Base-by-base conservation (phyloP, 2,113 vertebrate species). In the Conger conger region DNA sequence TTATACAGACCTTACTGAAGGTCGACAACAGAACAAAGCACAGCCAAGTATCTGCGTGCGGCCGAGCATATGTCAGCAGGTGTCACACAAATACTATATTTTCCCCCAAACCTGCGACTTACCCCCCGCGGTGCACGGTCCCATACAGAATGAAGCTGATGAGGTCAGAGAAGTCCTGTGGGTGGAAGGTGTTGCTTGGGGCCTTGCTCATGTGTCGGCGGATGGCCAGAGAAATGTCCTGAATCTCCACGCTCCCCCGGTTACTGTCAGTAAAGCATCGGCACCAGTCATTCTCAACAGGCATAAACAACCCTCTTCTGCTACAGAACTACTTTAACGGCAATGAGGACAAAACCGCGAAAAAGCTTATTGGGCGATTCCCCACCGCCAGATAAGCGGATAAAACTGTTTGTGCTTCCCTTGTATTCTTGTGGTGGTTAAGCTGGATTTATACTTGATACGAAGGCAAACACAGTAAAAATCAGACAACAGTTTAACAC, bases 111-210 rank as follows among this genome's bases (percentile, higher is more conserved):
- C 33, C 30, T 27, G 50, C 54, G 7, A 83, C 92, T 91, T 96
- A 99, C 98, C 98, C 98, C 79, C 96, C 97, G 87, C 98, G 95
- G 84, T 99, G 97, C 90, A 96, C 95, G 27, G 95, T 97, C n/a
- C 98, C 98, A 87, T 99, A 99, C 36, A 99, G 91, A 91, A 99
- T 98, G 93, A 99, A 99, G 94, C 97, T 98, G 91, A 99, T 98
- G 87, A 99, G 97, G 94, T 99, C 98, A 9, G 98, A 99, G 93
- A 99, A 99, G 92, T 99, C 98, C 92, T 99, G 98, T 0, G 98
- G 98, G 88, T 99, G 98, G 90, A 99, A 99, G 83, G 98, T 99
- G 91, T 96, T 98, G 95, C 96, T 98, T 0, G 98, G 97, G 76
- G 97, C 92, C 92, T 96, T 97, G 93, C 95, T 97, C 98, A 99